Conservation (phyloP, 2,113 vertebrate species). For the Rhadina sibilatrix region DNA sequence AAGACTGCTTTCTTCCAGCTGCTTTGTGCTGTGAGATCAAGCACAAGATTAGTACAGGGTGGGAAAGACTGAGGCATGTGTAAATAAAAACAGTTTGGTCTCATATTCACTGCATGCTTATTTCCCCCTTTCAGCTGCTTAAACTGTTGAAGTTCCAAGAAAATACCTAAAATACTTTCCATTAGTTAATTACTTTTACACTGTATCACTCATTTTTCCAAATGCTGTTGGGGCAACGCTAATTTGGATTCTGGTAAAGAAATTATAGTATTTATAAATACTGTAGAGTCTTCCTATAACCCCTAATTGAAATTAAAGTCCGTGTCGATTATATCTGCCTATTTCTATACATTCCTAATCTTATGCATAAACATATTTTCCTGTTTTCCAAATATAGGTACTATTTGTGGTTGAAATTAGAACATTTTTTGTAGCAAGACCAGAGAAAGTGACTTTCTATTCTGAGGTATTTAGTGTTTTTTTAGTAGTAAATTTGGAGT, state of each 20-base stretch:
- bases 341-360: background rate
- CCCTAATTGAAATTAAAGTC: background rate
- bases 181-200: background rate
- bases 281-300: background rate
- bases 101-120: background rate
- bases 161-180: conserved; percentile 16
- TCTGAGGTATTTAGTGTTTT: background rate
- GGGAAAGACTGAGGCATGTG: background rate
- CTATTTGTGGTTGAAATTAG: background rate
- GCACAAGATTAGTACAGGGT: background rate
- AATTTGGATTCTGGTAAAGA: background rate
- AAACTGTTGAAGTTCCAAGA: background rate
- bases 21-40: background rate
- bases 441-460: background rate
- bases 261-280: background rate
- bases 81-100: background rate
- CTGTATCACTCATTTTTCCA: background rate
- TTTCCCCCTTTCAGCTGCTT: conserved; percentile 1
- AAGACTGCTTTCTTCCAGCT: background rate
- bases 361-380: background rate
- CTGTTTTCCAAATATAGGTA: background rate
- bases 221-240: background rate
- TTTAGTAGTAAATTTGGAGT: background rate
- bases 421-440: background rate
- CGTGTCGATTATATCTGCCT: background rate